Conservation (phyloP, 1,140 invertebrate species). For the Epicauta chinensis region DNA sequence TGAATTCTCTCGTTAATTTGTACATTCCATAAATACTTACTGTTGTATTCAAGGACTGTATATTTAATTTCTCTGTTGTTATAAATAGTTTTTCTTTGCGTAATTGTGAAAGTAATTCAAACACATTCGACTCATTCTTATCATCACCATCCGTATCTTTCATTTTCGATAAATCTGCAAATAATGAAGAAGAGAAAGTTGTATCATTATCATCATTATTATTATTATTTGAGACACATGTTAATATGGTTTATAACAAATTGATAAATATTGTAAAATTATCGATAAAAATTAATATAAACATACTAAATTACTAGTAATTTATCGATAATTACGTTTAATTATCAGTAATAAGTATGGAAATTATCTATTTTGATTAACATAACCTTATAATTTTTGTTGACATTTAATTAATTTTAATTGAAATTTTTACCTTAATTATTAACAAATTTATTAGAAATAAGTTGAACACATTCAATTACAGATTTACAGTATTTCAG, state of each 20-base stretch:
- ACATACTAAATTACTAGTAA: too few relatives aligned
- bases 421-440: too few relatives aligned
- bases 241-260: not conserved
- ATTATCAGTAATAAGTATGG: not conserved
- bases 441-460: too few relatives aligned
- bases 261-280: not conserved
- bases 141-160: slow-evolving; percentile 29
- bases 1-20: slow-evolving; percentile 21
- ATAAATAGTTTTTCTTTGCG: slow-evolving; percentile 69
- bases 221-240: not conserved
- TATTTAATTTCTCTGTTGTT: slow-evolving; percentile 61
- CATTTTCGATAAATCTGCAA: slow-evolving; percentile 20
- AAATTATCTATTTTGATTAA: not conserved
- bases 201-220: not conserved
- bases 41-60: slow-evolving; percentile 66
- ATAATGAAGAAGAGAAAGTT: slow-evolving; percentile 4
- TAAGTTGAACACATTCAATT: slow-evolving; percentile 3
- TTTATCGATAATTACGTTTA: too few relatives aligned
- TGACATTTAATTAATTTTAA: slow-evolving; percentile 1
- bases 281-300: not conserved
- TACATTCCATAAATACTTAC: slow-evolving; percentile 47
- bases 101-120: slow-evolving; percentile 63
- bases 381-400: not conserved
- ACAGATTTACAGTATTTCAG: not conserved
- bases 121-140: slow-evolving; percentile 46